These are phyloP conservation scores for Holacanthus passer DNA, from an alignment of 2,113 vertebrate species.

Conservation along the genomic window DNA sequence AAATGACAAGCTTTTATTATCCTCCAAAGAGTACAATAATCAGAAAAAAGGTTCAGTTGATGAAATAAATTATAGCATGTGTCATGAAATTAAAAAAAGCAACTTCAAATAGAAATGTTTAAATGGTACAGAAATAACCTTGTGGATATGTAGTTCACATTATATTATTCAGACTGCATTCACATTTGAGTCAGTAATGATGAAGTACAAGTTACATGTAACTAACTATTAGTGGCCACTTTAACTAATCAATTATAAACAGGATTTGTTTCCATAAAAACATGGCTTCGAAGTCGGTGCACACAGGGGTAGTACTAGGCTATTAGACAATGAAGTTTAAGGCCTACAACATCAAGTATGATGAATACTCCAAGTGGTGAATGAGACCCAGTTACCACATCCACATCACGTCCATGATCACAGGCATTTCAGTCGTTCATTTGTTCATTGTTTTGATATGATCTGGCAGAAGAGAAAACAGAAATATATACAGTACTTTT, in stretches of 20 bases:
- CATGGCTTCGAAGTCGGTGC: neutral
- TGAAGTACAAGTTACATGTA: neutral
- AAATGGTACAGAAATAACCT: constrained; percentile 18
- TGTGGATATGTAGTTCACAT: neutral
- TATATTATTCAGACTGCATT: constrained; percentile 6
- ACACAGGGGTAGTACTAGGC: neutral
- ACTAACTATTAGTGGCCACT: neutral
- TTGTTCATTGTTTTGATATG: constrained; percentile 81
- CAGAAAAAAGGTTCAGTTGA: constrained; percentile 7
- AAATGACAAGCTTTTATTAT: constrained; percentile 48
- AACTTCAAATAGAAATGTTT: constrained; percentile 30
- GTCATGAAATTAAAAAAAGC: constrained; percentile 48
- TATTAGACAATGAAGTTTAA: constrained; percentile 55
- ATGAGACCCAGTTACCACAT: neutral
- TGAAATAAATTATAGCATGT: constrained; percentile 2
- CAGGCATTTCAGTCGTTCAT: constrained; percentile 62
- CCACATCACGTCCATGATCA: neutral
- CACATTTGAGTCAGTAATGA: constrained; percentile 1
- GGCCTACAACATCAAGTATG: constrained; percentile 59
- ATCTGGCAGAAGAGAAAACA: constrained; percentile 69
- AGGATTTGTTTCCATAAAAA: constrained; percentile 3
- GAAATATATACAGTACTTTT: neutral
- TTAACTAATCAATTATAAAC: constrained; percentile 8
- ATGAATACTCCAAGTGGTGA: constrained; percentile 3
- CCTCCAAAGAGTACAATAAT: constrained; percentile 17